Base-by-base conservation (phyloP, 2,797 vertebrate species). In the Clarias platycephalus region DNA sequence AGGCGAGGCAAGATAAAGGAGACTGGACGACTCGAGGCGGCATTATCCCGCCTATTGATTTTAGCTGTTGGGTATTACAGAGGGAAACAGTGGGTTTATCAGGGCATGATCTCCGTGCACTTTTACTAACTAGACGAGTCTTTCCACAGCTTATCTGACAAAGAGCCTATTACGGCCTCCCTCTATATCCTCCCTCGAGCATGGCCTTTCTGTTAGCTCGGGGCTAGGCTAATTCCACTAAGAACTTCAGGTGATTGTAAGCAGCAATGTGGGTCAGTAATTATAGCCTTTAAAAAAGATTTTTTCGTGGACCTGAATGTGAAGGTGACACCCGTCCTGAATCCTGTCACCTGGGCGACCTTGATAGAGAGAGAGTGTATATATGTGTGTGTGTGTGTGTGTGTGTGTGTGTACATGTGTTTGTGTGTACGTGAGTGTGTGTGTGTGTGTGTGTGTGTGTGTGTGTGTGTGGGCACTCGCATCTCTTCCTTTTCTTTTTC, bases 31-130 rank as follows among this genome's bases (percentile, higher is more conserved):
- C 96, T 95, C 95, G 94, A 93, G 90, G 94, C 94, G 93, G 96
- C 96, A 96, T 97, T 96, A 97, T 97, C 96, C 96, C 92, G 94
- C 93, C 95, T 97, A 98, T 97, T 97, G 97, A 98, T 97, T 98
- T 97, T 97, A 93, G 93, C 97, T 97, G 96, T 95, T 95, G 96
- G 96, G 96, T 97, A 98, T 98, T 96, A 97, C 94, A 95, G 94
- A 95, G 95, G 96, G 93, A 95, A 94, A 97, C 95, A 95, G 94
- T 92, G 94, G 94, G 93, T 97, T 97, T 96, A 98, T 97, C 96
- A 95, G 95, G 95, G 96, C 96, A 96, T 96, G 95, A 96, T 95
- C 95, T 78, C 75, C 94, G 91, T 91, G 93, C 95, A 96, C 96
- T 97, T 96, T 96, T 94, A 94, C 94, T 96, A 96, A 96, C 95